Percentiles rank a stretch among this genome's conserved stretches.
These are phyloP conservation scores for Coreius guichenoti DNA, from an alignment of 2,797 vertebrate genomes.

Conservation along the genomic window DNA sequence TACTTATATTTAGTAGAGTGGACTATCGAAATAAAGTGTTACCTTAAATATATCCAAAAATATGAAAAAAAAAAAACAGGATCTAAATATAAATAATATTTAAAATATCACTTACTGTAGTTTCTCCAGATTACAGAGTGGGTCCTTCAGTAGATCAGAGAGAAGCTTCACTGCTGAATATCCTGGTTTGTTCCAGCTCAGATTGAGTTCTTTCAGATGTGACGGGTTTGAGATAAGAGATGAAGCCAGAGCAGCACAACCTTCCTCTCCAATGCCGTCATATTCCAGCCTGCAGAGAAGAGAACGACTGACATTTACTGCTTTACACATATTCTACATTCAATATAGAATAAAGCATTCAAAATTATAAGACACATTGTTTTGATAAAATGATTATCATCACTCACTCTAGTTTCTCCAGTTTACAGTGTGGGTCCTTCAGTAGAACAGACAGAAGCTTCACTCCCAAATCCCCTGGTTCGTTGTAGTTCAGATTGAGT, in stretches of 20 bases:
- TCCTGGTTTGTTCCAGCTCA: not conserved
- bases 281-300: not conserved
- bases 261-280: not conserved
- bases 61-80: not conserved
- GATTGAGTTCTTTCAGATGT: not conserved
- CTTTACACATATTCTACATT: not conserved
- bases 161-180: not conserved
- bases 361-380: not conserved
- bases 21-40: not conserved
- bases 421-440: not conserved
- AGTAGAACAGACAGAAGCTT: not conserved
- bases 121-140: not conserved
- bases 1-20: not conserved
- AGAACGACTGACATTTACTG: not conserved
- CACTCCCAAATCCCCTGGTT: not conserved
- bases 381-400: not conserved
- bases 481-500: not conserved
- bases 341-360: not conserved
- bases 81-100: not conserved
- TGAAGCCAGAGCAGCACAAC: not conserved
- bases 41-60: not conserved
- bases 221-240: not conserved
- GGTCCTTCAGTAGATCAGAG: not conserved
- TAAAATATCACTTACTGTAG: not conserved
- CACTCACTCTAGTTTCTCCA: not conserved